Conservation (phyloP, 2,797 vertebrate genomes). For the Harpagifer antarcticus region DNA sequence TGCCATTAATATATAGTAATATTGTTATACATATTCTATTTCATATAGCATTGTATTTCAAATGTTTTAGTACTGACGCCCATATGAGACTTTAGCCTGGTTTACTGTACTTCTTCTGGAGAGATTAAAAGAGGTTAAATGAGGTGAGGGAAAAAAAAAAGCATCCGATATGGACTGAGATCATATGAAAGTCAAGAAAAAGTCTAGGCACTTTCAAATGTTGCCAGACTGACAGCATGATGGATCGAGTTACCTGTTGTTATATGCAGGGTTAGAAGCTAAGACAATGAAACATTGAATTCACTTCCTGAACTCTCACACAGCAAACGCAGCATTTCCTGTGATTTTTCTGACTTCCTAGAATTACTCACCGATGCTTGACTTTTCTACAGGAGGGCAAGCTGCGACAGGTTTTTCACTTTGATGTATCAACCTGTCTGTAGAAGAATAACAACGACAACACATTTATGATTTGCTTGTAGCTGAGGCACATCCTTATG, state of each 20-base stretch:
- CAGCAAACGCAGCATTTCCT: not conserved
- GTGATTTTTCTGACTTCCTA: not conserved
- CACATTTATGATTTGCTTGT: not conserved
- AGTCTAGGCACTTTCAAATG: not conserved
- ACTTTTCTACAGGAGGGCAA: not conserved
- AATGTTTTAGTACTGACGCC: not conserved
- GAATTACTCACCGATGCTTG: not conserved
- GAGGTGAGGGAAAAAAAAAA: not conserved
- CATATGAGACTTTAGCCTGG: not conserved
- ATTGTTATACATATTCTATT: not conserved
- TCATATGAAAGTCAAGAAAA: not conserved
- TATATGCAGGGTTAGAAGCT: not conserved
- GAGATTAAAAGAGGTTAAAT: not conserved
- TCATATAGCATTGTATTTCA: not conserved
- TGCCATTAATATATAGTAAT: too few species aligned
- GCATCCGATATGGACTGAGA: not conserved
- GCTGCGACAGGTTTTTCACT: not conserved
- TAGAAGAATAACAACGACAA: not conserved
- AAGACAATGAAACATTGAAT: not conserved
- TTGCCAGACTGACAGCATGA: not conserved
- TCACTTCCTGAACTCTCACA: conserved; percentile 12
- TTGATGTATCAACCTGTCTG: not conserved
- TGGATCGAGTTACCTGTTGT: not conserved
- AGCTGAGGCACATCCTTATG: too few species aligned
- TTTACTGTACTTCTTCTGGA: not conserved